These are phyloP conservation scores for Rhyacichthys aspro DNA, from an alignment of 2,797 vertebrate species.

Conservation along the genomic window DNA sequence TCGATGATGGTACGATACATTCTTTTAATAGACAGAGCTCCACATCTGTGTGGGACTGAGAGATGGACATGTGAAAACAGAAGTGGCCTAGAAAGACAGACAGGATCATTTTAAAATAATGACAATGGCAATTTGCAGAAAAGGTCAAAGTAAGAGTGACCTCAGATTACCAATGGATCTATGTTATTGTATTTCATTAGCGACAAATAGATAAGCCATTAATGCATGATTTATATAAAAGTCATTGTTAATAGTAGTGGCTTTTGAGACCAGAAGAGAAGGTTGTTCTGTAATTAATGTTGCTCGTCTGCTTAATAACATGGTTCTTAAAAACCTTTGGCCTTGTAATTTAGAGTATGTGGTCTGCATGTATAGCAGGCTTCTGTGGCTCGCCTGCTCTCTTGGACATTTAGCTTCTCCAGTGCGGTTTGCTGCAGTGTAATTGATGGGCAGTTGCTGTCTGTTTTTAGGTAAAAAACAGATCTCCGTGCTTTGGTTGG, in stretches of 20 bases:
- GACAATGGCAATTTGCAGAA: too few relatives aligned
- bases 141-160: too few relatives aligned
- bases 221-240: background rate
- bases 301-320: slow-evolving; percentile 38
- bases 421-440: slow-evolving; percentile 57
- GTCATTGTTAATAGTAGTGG: background rate
- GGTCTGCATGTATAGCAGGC: slow-evolving; percentile 16
- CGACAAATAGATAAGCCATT: background rate
- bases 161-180: too few relatives aligned
- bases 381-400: slow-evolving; percentile 42
- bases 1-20: too few relatives aligned
- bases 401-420: slow-evolving; percentile 36
- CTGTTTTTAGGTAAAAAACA: slow-evolving; percentile 62
- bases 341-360: slow-evolving; percentile 41
- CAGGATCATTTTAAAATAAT: too few relatives aligned
- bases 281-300: slow-evolving; percentile 1
- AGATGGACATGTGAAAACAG: too few relatives aligned
- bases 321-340: slow-evolving; percentile 38
- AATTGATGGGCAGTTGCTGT: slow-evolving; percentile 67
- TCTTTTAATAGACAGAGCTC: too few relatives aligned
- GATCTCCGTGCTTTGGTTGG: slow-evolving; percentile 60
- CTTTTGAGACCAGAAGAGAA: background rate
- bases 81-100: too few relatives aligned
- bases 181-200: too few relatives aligned
- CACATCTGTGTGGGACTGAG: too few relatives aligned